phyloP scores from a whole-genome alignment of 2,888 invertebrate species.

The Dasysyrphus tricinctus region DNA sequence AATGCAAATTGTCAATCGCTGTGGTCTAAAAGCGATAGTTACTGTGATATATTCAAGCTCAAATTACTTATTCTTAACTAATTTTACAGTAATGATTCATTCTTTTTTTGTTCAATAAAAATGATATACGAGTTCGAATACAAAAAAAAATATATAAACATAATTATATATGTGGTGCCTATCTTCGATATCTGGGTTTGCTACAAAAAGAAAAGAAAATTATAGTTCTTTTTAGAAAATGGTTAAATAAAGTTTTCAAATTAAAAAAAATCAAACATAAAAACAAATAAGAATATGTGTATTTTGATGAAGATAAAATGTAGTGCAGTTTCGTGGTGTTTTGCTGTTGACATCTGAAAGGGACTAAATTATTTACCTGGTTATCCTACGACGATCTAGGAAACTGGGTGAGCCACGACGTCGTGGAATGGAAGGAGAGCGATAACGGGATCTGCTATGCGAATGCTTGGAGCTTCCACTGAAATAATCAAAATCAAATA shows the following conservation, averaged over 20 bases:
- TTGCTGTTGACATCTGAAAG: conserved; percentile 4
- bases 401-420: conserved; percentile 97
- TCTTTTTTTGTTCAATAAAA: conserved; percentile 51
- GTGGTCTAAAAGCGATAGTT: conserved; percentile 58
- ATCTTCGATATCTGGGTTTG: conserved; percentile 77
- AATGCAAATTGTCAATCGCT: conserved; percentile 69
- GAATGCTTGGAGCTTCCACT: conserved; percentile 79
- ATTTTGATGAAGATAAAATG: conserved; percentile 44
- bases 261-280: conserved; percentile 59
- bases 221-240: conserved; percentile 76
- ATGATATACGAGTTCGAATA: conserved; percentile 55
- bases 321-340: conserved; percentile 44
- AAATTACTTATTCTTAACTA: conserved; percentile 62
- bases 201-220: conserved; percentile 77
- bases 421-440: conserved; percentile 95
- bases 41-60: conserved; percentile 58
- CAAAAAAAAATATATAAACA: conserved; percentile 66
- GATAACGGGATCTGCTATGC: conserved; percentile 80
- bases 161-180: conserved; percentile 70
- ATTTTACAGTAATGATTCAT: conserved; percentile 56
- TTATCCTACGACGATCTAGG: conserved; percentile 95
- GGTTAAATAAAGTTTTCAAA: conserved; percentile 65
- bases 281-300: conserved; percentile 64
- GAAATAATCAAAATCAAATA: conserved; percentile 15
- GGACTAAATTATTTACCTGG: conserved; percentile 88